A percentile compares a stretch with the other conserved stretches of the same genome.
These are phyloP conservation scores for Nephrotoma flavescens DNA, from an alignment of 2,888 invertebrate genomes.

Conservation along the genomic window DNA sequence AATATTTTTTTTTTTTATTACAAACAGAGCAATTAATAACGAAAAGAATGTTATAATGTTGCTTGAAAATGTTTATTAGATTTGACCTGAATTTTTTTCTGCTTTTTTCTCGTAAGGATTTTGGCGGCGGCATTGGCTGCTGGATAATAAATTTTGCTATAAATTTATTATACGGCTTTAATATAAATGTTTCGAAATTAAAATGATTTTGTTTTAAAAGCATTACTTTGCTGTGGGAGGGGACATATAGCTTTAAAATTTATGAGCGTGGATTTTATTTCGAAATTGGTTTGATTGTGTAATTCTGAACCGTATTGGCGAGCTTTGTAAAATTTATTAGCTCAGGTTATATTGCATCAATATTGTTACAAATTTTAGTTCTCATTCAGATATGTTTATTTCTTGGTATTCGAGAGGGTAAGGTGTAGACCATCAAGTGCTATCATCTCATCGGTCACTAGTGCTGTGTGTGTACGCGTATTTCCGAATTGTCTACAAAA, in stretches of 20 bases:
- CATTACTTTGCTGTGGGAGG: not conserved
- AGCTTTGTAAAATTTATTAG: too few species aligned
- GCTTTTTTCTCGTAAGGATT: not conserved
- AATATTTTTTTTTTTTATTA: not conserved
- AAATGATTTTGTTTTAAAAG: not conserved
- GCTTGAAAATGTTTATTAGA: not conserved
- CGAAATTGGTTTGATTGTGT: too few species aligned
- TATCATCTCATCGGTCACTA: too few species aligned
- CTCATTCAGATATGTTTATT: too few species aligned
- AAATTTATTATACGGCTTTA: not conserved
- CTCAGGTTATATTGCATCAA: too few species aligned
- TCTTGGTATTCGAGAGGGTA: too few species aligned
- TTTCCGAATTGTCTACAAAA: too few species aligned
- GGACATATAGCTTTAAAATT: not conserved
- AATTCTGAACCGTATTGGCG: too few species aligned
- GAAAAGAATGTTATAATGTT: not conserved
- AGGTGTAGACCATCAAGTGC: too few species aligned
- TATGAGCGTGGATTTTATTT: not conserved
- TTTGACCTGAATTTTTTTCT: not conserved
- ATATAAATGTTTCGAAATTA: not conserved
- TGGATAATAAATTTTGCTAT: not conserved
- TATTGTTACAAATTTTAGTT: too few species aligned
- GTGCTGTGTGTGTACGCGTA: too few species aligned
- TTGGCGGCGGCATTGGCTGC: not conserved
- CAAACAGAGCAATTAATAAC: not conserved